phyloP scores from a whole-genome alignment of 2,888 invertebrate genomes.

The Oscheius myriophilus region DNA sequence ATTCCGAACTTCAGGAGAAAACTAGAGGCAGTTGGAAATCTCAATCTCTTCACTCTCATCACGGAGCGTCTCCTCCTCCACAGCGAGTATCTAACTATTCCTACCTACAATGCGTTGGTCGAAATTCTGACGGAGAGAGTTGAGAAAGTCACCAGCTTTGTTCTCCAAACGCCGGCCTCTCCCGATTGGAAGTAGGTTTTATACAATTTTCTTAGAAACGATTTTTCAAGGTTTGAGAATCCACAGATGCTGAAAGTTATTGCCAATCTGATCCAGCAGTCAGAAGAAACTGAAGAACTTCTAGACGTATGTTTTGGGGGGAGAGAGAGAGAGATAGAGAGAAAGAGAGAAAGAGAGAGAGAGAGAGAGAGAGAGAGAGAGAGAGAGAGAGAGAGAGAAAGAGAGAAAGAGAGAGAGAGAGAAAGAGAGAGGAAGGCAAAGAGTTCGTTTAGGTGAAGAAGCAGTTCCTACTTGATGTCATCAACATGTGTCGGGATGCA shows the following conservation, averaged over 20 bases:
- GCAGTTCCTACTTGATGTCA: slow-evolving; percentile 96
- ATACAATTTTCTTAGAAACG: background rate
- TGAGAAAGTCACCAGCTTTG: slow-evolving; percentile 90
- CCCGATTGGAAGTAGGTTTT: slow-evolving; percentile 73
- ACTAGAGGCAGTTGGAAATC: slow-evolving; percentile 98
- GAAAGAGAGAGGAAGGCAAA: no score
- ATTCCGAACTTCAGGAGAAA: slow-evolving; percentile 91
- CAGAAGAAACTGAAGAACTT: slow-evolving; percentile 89
- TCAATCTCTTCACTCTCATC: slow-evolving; percentile 95
- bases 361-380: no score
- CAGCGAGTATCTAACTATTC: slow-evolving; percentile 87
- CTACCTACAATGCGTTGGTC: slow-evolving; percentile 97
- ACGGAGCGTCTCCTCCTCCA: slow-evolving; percentile 89
- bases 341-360: no score
- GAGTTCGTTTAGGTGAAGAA: slow-evolving; percentile 79
- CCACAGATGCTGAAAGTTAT: slow-evolving; percentile 97
- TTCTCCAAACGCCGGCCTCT: slow-evolving; percentile 81
- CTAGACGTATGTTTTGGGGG: slow-evolving; percentile 77
- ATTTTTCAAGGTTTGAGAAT: slow-evolving; percentile 70
- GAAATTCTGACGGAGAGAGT: slow-evolving; percentile 92
- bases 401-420: no score
- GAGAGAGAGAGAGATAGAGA: no score
- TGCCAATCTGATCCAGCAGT: slow-evolving; percentile 93
- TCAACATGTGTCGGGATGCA: slow-evolving; percentile 94
- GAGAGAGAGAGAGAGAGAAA: no score